These are phyloP conservation scores for Ornithoptera alexandrae DNA, from an alignment of 2,888 invertebrate species.

Conservation along the genomic window DNA sequence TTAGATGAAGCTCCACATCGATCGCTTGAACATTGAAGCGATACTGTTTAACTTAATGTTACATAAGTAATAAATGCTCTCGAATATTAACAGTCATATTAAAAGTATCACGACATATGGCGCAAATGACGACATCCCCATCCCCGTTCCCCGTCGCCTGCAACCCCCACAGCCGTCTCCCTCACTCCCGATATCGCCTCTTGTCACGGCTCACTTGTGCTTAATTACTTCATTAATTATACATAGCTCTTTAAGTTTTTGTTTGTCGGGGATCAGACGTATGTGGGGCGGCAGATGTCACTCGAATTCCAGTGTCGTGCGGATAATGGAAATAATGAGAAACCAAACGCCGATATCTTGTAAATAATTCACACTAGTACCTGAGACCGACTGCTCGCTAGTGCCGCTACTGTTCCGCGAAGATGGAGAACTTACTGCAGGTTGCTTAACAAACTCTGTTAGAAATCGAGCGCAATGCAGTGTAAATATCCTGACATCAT, in stretches of 20 bases:
- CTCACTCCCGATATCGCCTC: constrained; percentile 39
- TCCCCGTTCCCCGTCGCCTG: too few species aligned
- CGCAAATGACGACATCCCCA: constrained; percentile 11
- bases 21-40: not conserved
- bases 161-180: not conserved
- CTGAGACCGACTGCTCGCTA: too few species aligned
- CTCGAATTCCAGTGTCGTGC: too few species aligned
- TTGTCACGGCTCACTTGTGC: constrained; percentile 44
- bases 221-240: constrained; percentile 45
- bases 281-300: constrained; percentile 17
- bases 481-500: too few species aligned
- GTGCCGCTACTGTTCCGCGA: too few species aligned
- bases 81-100: constrained; percentile 33
- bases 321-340: too few species aligned
- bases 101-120: constrained; percentile 34
- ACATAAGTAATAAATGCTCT: not conserved
- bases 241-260: constrained; percentile 27
- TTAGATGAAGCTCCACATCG: not conserved
- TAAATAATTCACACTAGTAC: too few species aligned
- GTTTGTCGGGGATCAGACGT: constrained; percentile 13
- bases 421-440: too few species aligned
- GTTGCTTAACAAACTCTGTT: too few species aligned
- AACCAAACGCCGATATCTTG: too few species aligned
- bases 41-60: not conserved
- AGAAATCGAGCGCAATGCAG: too few species aligned